phyloP scores from a whole-genome alignment of 2,888 invertebrate species.

The Parnassius mnemosyne region DNA sequence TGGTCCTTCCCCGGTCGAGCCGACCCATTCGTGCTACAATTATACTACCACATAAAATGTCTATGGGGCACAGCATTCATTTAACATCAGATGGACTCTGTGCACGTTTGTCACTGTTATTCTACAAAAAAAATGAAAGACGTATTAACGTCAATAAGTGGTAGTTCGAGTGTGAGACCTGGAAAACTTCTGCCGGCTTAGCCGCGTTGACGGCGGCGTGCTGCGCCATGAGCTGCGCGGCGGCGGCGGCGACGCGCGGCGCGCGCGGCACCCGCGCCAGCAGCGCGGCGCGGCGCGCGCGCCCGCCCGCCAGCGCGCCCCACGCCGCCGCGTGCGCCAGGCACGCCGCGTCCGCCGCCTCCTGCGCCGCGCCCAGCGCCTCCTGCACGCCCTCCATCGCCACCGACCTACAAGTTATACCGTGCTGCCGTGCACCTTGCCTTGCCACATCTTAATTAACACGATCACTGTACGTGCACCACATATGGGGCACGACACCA shows the following conservation, averaged over 20 bases:
- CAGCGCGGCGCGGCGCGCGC: slow-evolving; percentile 46
- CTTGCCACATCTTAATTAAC: background rate
- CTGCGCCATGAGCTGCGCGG: slow-evolving; percentile 90
- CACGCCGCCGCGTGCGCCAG: slow-evolving; percentile 92
- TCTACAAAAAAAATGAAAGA: no score
- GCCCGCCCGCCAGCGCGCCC: slow-evolving; percentile 75
- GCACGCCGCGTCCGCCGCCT: slow-evolving; percentile 91
- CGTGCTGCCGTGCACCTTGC: background rate
- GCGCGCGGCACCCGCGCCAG: slow-evolving; percentile 82
- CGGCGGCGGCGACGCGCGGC: slow-evolving; percentile 87
- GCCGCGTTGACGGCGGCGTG: slow-evolving; percentile 86
- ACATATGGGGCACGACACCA: no score
- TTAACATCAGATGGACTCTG: no score
- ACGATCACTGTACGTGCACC: no score
- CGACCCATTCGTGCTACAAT: no score
- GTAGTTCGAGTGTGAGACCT: slow-evolving; percentile 53
- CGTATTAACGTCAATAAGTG: background rate
- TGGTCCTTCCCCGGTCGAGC: no score
- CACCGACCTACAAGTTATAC: slow-evolving; percentile 78
- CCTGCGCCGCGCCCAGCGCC: slow-evolving; percentile 92
- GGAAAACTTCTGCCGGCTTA: slow-evolving; percentile 83
- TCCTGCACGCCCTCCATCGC: slow-evolving; percentile 91
- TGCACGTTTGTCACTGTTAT: no score
- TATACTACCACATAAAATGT: no score
- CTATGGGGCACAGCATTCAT: no score